A percentile compares a stretch with the other conserved stretches of the same genome.
Conservation (phyloP, 2,113 vertebrate genomes). For the Chamaea fasciata region DNA sequence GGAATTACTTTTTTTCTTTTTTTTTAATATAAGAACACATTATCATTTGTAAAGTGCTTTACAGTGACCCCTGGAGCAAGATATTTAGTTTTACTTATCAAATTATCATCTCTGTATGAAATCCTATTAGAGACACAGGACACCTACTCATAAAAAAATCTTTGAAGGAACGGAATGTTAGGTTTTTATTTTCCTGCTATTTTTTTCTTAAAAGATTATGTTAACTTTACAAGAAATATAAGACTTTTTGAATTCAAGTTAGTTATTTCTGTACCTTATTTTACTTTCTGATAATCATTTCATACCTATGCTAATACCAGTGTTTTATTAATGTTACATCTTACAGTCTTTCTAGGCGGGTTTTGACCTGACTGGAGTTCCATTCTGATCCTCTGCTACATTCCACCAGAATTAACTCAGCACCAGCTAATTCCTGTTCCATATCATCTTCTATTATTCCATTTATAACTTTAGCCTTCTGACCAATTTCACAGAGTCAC, state of each 20-base stretch:
- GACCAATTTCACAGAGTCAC: constrained; percentile 65
- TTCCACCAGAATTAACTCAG: constrained; percentile 65
- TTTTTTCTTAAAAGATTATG: neutral
- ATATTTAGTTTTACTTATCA: neutral
- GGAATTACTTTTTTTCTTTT: neutral
- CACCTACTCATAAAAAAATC: neutral
- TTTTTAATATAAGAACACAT: neutral
- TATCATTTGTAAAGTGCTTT: neutral
- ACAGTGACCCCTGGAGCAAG: neutral
- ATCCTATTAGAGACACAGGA: neutral
- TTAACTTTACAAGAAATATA: neutral
- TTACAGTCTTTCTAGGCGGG: constrained; percentile 41
- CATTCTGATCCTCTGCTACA: constrained; percentile 63
- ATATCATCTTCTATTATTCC: constrained; percentile 67
- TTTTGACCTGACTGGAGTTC: constrained; percentile 60
- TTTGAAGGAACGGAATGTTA: neutral
- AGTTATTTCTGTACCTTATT: constrained; percentile 12
- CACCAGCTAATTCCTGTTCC: constrained; percentile 65
- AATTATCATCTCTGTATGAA: neutral
- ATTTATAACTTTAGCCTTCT: constrained; percentile 65
- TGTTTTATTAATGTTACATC: constrained; percentile 38
- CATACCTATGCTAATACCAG: constrained; percentile 42
- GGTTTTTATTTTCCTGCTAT: neutral
- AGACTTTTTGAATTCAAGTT: neutral
- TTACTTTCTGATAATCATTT: constrained; percentile 49